Conservation (phyloP, 2,797 vertebrate genomes). For the Platyrinchus mystaceus region DNA sequence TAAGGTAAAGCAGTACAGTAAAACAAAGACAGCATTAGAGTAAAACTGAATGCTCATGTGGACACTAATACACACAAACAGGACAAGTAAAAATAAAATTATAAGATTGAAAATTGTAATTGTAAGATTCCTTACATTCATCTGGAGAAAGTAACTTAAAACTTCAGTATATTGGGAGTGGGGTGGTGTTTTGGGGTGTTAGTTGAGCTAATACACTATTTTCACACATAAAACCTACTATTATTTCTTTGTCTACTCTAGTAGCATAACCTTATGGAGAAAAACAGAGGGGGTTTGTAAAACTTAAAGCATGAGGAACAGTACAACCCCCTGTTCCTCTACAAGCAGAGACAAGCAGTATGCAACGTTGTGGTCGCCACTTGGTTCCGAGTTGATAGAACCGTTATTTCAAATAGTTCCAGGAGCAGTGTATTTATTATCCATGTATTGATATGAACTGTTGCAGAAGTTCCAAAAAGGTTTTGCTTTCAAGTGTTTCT, state of each 20-base stretch:
- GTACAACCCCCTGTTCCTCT: not conserved
- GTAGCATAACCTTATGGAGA: not conserved
- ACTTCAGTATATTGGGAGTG: fast-evolving
- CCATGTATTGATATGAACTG: not conserved
- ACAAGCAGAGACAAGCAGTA: not conserved
- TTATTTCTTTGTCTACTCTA: not conserved
- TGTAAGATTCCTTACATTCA: not conserved
- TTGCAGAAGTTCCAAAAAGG: not conserved
- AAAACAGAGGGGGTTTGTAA: fast-evolving
- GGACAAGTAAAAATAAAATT: not conserved
- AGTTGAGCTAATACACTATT: not conserved
- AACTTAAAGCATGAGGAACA: not conserved
- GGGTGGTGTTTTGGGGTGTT: fast-evolving
- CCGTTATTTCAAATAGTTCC: not conserved
- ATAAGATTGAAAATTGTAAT: too few species aligned
- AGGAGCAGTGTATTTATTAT: not conserved
- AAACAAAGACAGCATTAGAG: not conserved
- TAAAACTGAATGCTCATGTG: not conserved
- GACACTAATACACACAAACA: not conserved
- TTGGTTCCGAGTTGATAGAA: not conserved
- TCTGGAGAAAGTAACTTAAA: not conserved
- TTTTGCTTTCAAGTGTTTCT: not conserved
- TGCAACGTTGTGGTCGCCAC: not conserved
- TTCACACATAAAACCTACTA: not conserved
- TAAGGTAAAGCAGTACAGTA: not conserved